A percentile compares a stretch with the other conserved stretches of the same genome.
phyloP scores from a whole-genome alignment of 2,888 invertebrate genomes.

The Oasisia sp. region DNA sequence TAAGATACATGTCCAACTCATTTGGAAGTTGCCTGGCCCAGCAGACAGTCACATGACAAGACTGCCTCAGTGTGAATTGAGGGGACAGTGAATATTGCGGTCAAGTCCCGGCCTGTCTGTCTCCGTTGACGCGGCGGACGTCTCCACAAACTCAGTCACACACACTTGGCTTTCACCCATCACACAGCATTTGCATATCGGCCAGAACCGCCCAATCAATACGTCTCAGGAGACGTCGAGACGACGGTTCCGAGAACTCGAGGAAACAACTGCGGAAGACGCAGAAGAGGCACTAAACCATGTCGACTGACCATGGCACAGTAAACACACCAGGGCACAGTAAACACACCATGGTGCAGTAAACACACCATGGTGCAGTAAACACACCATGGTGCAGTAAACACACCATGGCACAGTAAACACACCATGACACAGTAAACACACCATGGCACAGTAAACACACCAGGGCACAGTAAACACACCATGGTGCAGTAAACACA shows the following conservation, averaged over 20 bases:
- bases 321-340: neutral
- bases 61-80: neutral
- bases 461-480: neutral
- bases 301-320: neutral
- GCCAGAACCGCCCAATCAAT: neutral
- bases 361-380: neutral
- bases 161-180: neutral
- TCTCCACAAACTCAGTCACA: neutral
- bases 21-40: neutral
- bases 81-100: neutral
- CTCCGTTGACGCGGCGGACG: neutral
- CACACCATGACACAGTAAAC: neutral
- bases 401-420: neutral
- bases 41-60: neutral
- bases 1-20: neutral
- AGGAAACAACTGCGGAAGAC: neutral
- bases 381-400: neutral
- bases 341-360: neutral
- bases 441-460: neutral
- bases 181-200: neutral
- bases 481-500: neutral
- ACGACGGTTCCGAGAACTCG: neutral
- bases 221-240: neutral
- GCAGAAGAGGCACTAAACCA: neutral
- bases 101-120: neutral